Conservation (phyloP, 2,888 invertebrate genomes). For the Ormyrus nitidulus region DNA sequence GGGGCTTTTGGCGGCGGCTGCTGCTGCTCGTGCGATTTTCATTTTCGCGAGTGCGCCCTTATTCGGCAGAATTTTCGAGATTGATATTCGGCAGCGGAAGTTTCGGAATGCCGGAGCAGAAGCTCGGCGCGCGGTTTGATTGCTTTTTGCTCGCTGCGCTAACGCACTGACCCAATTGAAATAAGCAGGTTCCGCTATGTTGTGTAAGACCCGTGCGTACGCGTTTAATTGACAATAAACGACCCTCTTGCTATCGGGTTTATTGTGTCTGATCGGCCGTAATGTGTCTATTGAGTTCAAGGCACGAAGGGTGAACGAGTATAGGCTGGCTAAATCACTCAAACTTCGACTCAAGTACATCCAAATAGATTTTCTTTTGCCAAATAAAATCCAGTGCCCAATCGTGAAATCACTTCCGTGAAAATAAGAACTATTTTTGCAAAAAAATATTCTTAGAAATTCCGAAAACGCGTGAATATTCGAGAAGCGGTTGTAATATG, state of each 20-base stretch:
- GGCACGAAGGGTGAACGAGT: slow-evolving; percentile 55
- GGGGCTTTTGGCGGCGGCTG: slow-evolving; percentile 32
- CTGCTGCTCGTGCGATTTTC: slow-evolving; percentile 36
- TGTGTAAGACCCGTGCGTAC: slow-evolving; percentile 45
- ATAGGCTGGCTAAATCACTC: not conserved
- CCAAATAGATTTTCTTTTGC: slow-evolving; percentile 17
- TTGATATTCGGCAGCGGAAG: no score
- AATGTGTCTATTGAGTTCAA: slow-evolving; percentile 67
- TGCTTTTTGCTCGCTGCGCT: slow-evolving; percentile 1
- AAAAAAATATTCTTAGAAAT: no score
- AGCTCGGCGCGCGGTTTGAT: not conserved
- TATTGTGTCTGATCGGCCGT: slow-evolving; percentile 63
- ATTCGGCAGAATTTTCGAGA: not conserved
- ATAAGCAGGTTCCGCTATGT: slow-evolving; percentile 40
- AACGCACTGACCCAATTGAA: slow-evolving; percentile 49
- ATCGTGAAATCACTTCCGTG: no score
- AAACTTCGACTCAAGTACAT: not conserved
- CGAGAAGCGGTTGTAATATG: no score
- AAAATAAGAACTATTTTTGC: no score
- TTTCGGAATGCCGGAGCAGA: no score
- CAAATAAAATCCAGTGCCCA: not conserved
- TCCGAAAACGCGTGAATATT: no score
- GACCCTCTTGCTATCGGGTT: slow-evolving; percentile 59
- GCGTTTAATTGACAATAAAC: slow-evolving; percentile 60
- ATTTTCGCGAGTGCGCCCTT: slow-evolving; percentile 38